Base-by-base conservation (phyloP, 2,113 vertebrate genomes). In the Hiodon alosoides region DNA sequence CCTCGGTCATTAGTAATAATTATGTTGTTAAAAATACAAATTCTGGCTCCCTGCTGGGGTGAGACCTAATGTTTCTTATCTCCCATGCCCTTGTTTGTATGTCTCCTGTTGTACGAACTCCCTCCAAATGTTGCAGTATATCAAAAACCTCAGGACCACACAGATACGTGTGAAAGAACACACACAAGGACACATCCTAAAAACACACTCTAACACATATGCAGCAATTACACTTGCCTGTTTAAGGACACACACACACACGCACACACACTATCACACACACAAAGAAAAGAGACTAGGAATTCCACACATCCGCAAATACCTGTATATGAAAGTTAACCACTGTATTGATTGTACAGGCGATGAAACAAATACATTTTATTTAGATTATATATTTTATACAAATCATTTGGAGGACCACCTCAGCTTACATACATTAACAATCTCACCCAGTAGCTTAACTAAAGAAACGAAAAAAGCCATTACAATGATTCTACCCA, bases 91-190 rank as follows among this genome's bases (percentile, higher is more conserved):
- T 72, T 58, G 69, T 79, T 78, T 83, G 60, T 61, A 31, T 77
- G 67, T 77, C 80, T 78, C 75, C 82, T 74, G 79, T 81, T 82
- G 75, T 79, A 83, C 68, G 52, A 76, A 79, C 75, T 77, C 71
- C 62, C 16, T 31, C 75, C 48, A 47, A 77, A 77, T 71, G 67
- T 69, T 71, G 66, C 31, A 67, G 67, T 74, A 69, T 74, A 69
- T 79, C 71, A 61, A 55, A 75, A 60, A 69, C 73, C 57, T 66
- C 68, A 67, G 75, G 72, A 80, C 14, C 74, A 48, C 17, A 52
- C 47, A 65, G 10, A 67, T 55, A 71, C 54, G 54, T 57, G 54
- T 5, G 10, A 57, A 5, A 69, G 52, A n/a, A 57, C 54, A 67
- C 62, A 17, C 7, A 69, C 50, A 46, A 14, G 13, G 62, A 69